Evolutionary conservation across 2,888 invertebrate genomes (phyloP), one percentile per base, ranked within the genome.

Genomic region (Ptychoptera albimana): DNA sequence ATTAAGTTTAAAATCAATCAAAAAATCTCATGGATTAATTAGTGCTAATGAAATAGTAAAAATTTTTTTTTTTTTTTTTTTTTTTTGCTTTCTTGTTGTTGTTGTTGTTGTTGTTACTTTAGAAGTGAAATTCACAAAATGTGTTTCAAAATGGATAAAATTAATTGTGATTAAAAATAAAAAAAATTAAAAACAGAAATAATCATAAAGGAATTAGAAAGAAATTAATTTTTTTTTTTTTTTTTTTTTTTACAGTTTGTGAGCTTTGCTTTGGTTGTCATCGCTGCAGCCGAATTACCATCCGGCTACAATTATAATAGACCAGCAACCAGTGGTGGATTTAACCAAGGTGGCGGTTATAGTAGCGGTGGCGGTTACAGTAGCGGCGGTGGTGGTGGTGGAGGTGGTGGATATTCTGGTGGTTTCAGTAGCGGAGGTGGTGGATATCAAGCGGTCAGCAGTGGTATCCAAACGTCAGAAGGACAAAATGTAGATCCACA

Each of bases 401-500:
- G 69, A 37, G 65, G 67, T 46, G 67, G 68, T 15, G 63, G 67
- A 50, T 54, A 57, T 49, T 54, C 49, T 48, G 57, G 59, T n/a
- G 57, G 58, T 10, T 59, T 62, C 34, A 57, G 63, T 46, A 53
- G 57, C 45, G 66, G 69, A 55, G 65, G 70, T 47, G 73, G 75
- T 56, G 77, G 81, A 49, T 82, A 80, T 70, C 76, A 75, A 51
- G 76, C 81, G 52, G 85, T 84, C 45, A 76, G 82, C 54, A 75
- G 78, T 52, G 86, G 86, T 52, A 77, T 75, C 69, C 82, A 82
- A 63, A 83, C 84, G 55, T 81, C 75, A 54, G 87, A 87, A 62
- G 87, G 87, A 50, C 82, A 82, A 57, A 75, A 80, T 64, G 84
- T 87, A 53, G 86, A 87, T 67, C 71, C 74, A 32, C 78, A 78